Base-by-base conservation (phyloP, 1,140 invertebrate genomes). In the Drosophila yakuba region DNA sequence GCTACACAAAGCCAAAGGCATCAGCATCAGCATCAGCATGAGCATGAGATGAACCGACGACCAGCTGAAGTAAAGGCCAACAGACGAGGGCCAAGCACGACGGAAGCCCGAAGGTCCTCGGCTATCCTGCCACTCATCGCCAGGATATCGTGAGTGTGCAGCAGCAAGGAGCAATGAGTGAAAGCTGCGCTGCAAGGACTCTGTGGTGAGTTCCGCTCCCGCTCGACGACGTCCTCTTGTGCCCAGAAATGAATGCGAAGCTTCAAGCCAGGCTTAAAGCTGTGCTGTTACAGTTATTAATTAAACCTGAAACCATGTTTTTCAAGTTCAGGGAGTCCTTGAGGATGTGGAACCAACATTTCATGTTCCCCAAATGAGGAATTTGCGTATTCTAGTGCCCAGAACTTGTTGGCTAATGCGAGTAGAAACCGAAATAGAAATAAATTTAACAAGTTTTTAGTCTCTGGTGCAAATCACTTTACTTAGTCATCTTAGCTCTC, bases 1-100 rank as follows among this genome's bases (percentile, higher is more conserved):
- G 48, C 50, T 57, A 61, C 76, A 74, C 62, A 81, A 75, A 62
- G 74, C 58, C 56, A 67, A 60, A 52, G 36, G 55, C 23, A 68
- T 54, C 39, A 28, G 55, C 43, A 74, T 47, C 20, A 20, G 55
- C 23, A 68, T 54, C 39, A 28, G 55, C 23, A 68, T 54, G 36
- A 28, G 55, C 43, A 74, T 47, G 60, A 58, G 45, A 62, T 62
- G 60, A 62, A 25, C 38, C 38, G 36, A 59, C 54, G 52, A 67
- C 10, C 20, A 38, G 52, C 38, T 58, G 47, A 61, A 28, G 63
- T 17, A 64, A 61, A 74, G 54, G 45, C 47, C 14, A 15, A 17
- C 48, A 56, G 45, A 67, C 60, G 52, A 43, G 25, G 38, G 11
- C 39, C 15, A 11, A 32, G 20, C 10, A 28, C 59, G 51, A 57